A percentile compares a stretch with the other conserved stretches of the same genome.
phyloP scores from a whole-genome alignment of 2,797 vertebrate species.

The Urosaurus nigricauda region DNA sequence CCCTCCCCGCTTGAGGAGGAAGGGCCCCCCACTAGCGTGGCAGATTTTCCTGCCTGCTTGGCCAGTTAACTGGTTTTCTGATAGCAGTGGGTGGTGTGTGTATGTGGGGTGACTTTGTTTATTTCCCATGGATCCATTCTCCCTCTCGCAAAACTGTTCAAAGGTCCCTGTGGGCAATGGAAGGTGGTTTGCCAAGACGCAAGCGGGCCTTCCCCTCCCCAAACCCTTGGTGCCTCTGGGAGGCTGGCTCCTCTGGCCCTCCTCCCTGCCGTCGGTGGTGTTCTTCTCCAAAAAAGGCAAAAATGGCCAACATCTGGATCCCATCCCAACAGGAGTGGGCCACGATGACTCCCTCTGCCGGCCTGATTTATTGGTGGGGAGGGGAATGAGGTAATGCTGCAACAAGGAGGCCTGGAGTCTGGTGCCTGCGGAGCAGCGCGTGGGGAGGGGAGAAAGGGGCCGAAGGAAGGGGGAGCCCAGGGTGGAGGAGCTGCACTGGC shows the following conservation, averaged over 20 bases:
- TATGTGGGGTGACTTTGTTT: not conserved
- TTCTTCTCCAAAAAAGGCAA: slow-evolving; percentile 87
- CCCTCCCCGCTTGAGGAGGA: too few relatives aligned
- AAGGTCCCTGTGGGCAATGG: too few relatives aligned
- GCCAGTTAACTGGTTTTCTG: not conserved
- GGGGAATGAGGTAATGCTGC: slow-evolving; percentile 71
- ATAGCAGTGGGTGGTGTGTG: not conserved
- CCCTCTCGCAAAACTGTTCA: not conserved
- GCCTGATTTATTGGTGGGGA: slow-evolving; percentile 57
- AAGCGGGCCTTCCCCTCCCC: too few relatives aligned
- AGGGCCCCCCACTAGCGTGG: too few relatives aligned
- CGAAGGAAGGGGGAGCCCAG: not conserved
- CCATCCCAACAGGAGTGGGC: slow-evolving; percentile 84
- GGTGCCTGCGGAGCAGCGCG: not conserved
- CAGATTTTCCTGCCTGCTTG: not conserved
- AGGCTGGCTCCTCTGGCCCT: too few relatives aligned
- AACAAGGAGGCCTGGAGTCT: slow-evolving; percentile 1
- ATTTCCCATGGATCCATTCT: not conserved
- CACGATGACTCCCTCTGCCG: slow-evolving; percentile 73
- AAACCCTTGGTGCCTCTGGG: not conserved
- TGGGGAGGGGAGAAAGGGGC: not conserved
- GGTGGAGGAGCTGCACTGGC: too few relatives aligned
- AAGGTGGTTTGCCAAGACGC: accelerated
- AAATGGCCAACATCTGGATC: slow-evolving; percentile 86
- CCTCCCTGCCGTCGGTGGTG: slow-evolving; percentile 59